These are phyloP conservation scores for Apolygus lucorum DNA, from an alignment of 1,140 invertebrate species.

Conservation along the genomic window DNA sequence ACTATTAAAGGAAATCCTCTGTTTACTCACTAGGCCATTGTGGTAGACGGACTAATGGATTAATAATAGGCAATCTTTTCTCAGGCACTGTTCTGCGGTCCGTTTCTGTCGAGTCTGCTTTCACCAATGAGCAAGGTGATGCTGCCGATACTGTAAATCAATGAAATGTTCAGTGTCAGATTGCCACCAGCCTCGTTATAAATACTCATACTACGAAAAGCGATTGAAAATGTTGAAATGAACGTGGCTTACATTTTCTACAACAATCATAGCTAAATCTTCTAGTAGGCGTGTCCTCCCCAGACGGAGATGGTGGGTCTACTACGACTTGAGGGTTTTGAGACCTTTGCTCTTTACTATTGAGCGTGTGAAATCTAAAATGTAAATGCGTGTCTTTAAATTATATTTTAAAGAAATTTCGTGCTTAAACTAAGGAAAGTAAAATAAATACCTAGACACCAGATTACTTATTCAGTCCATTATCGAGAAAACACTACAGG, in stretches of 20 bases:
- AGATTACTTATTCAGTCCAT: no score
- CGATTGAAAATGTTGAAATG: not conserved
- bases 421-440: not conserved
- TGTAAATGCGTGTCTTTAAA: not conserved
- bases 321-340: conserved; percentile 46
- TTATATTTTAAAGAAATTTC: not conserved
- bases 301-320: conserved; percentile 56
- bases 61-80: conserved; percentile 80
- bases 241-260: conserved; percentile 31
- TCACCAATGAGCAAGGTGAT: conserved; percentile 37
- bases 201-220: no score
- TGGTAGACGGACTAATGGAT: conserved; percentile 73
- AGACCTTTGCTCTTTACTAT: conserved; percentile 27
- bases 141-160: conserved; percentile 35
- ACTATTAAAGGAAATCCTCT: no score
- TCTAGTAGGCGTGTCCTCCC: conserved; percentile 35
- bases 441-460: no score
- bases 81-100: conserved; percentile 37
- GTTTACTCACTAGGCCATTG: conserved; percentile 79
- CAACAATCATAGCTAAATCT: conserved; percentile 36
- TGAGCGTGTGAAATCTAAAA: conserved; percentile 29
- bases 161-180: not conserved
- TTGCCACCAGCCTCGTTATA: not conserved
- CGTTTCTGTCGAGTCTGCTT: conserved; percentile 29
- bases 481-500: no score